phyloP scores from a whole-genome alignment of 2,113 vertebrate genomes.

The Crotalus tigris region DNA sequence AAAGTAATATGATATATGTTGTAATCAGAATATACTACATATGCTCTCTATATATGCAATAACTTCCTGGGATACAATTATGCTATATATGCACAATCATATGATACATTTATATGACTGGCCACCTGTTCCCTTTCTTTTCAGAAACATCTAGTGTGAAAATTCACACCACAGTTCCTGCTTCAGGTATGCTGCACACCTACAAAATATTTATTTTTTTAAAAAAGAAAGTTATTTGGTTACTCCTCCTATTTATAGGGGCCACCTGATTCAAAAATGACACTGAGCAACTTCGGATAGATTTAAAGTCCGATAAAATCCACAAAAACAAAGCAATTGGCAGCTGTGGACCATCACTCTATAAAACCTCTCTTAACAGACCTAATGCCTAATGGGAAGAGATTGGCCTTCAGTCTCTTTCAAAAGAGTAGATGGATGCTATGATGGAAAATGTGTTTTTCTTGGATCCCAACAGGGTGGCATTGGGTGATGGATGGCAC shows the following conservation, averaged over 20 bases:
- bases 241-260: not conserved
- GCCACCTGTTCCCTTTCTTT: slow-evolving; percentile 19
- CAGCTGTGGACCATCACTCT: not conserved
- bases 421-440: not conserved
- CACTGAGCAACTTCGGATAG: not conserved
- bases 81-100: not conserved
- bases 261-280: not conserved
- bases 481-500: not conserved
- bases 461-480: not conserved
- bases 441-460: not conserved
- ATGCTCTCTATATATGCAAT: not conserved
- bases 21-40: not conserved
- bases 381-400: not conserved
- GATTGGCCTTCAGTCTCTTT: not conserved
- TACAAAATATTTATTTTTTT: not conserved
- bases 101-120: not conserved
- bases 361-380: not conserved
- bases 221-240: not conserved
- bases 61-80: not conserved
- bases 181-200: slow-evolving; percentile 42
- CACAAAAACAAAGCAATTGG: not conserved
- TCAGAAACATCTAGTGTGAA: slow-evolving; percentile 56
- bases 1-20: not conserved
- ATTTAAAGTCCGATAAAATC: not conserved
- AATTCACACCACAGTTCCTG: slow-evolving; percentile 1